Percentiles rank a stretch among this genome's conserved stretches.
These are phyloP conservation scores for Gymnocephalus cernua DNA, from an alignment of 2,113 vertebrate species.

Conservation along the genomic window DNA sequence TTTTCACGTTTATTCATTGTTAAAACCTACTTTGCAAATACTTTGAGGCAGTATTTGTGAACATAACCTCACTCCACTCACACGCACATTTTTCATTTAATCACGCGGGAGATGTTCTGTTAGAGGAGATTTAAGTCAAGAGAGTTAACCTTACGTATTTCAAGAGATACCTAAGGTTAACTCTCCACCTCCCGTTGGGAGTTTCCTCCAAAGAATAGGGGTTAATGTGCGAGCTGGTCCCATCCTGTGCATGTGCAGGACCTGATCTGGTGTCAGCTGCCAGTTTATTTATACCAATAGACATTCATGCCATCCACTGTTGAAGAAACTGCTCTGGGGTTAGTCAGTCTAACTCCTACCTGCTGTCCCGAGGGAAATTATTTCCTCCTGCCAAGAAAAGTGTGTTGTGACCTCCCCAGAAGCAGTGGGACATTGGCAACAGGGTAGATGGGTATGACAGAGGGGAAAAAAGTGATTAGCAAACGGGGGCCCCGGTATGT, in stretches of 20 bases:
- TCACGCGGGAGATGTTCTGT: not conserved
- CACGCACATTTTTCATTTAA: not conserved
- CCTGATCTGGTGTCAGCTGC: constrained; percentile 69
- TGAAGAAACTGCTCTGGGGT: constrained; percentile 54
- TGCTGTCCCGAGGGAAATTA: constrained; percentile 65
- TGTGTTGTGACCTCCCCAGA: constrained; percentile 68
- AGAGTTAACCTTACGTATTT: not conserved
- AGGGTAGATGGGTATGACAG: constrained; percentile 70
- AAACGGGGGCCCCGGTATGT: constrained; percentile 68
- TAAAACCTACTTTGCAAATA: not conserved
- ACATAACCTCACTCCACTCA: too few relatives aligned
- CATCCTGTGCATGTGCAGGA: constrained; percentile 45
- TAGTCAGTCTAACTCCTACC: constrained; percentile 45
- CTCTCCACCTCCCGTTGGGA: constrained; percentile 6
- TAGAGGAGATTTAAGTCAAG: not conserved
- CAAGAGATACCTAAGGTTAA: not conserved
- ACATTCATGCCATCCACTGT: constrained; percentile 30
- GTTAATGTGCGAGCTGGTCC: constrained; percentile 37
- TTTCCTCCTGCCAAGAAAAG: constrained; percentile 67
- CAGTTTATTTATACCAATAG: constrained; percentile 68
- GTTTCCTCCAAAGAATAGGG: constrained; percentile 26
- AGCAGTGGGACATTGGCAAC: constrained; percentile 62
- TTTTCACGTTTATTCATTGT: not conserved
- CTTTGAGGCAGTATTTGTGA: not conserved
- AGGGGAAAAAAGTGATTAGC: constrained; percentile 84